Base-by-base conservation (phyloP, 2,888 invertebrate species). In the Drosophila putrida region DNA sequence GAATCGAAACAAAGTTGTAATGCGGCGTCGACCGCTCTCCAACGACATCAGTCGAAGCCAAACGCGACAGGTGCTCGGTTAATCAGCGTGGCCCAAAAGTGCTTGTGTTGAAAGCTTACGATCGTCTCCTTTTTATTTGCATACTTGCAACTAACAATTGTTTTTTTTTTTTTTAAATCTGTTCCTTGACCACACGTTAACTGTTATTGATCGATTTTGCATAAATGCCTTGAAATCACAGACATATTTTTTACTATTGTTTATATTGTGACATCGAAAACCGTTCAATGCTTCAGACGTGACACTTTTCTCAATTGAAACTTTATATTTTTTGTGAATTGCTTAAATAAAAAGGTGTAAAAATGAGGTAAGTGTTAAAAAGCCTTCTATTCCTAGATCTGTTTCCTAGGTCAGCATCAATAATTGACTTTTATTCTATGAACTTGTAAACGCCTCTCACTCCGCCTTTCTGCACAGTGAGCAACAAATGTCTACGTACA, bases 1-100 rank as follows among this genome's bases (percentile, higher is more conserved):
- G 63, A 78, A 74, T 36, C 49, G 66, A 75, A 77, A 78, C 78
- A 75, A 59, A 77, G 70, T 49, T 70, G 75, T 60, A 75, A 78
- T 61, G 75, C 75, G 72, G 49, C 75, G 39, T 28, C 53, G 49
- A 43, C 20, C 4, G 39, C 31, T 41, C 27, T 25, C 27, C 39
- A 49, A 10, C 50, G 43, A 11, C 62, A 61, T 78, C 79, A 77
- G 76, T 77, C 75, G 70, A 20, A 44, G 38, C 51, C 49, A 60
- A 57, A 53, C 74, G 57, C 75, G 69, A 46, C 55, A 78, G 74
- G 69, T 73, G 75, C 65, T 65, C 74, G 59, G 75, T 76, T 51
- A 51, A 54, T 20, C 46, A 38, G 53, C 36, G 49, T 15, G 13
- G 27, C 3, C 15, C n/a, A 1, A 35, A 13, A 13, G 31, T 43